These are phyloP conservation scores for Oscheius sp. DNA, from an alignment of 2,888 invertebrate species.

Conservation along the genomic window DNA sequence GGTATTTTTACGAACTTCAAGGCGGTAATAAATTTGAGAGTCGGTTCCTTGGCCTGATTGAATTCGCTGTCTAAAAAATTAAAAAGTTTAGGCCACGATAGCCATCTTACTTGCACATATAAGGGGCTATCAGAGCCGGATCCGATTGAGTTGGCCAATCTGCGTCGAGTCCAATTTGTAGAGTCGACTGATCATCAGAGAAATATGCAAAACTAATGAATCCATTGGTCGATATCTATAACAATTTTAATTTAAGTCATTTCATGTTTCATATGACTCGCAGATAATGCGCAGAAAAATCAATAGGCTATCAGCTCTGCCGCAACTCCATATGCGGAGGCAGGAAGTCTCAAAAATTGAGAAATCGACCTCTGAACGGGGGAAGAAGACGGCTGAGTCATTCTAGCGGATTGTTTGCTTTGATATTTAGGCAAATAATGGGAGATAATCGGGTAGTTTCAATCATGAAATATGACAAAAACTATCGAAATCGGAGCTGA, in stretches of 20 bases:
- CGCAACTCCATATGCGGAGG: no score
- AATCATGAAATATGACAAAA: no score
- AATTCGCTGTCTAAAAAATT: constrained; percentile 33
- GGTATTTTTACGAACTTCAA: constrained; percentile 30
- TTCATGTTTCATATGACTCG: no score
- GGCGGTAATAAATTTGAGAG: constrained; percentile 33
- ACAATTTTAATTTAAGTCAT: background rate
- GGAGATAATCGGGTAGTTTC: no score
- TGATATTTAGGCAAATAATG: background rate
- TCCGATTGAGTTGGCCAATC: constrained; percentile 46
- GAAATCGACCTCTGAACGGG: no score
- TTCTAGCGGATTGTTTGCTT: background rate
- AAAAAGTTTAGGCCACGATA: background rate
- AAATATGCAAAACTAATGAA: constrained; percentile 45
- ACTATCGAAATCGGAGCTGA: no score
- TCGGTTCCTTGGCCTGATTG: constrained; percentile 30
- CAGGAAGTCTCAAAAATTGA: no score
- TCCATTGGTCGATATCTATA: constrained; percentile 44
- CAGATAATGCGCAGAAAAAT: no score
- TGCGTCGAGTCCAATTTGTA: constrained; percentile 31
- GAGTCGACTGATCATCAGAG: constrained; percentile 34
- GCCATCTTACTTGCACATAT: constrained; percentile 38
- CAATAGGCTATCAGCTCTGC: no score
- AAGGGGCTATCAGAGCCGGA: constrained; percentile 46
- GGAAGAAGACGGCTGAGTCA: no score